Evolutionary conservation across 2,113 vertebrate species (phyloP), one percentile per base, ranked within the genome.

Genomic region (Urocolius indicus): DNA sequence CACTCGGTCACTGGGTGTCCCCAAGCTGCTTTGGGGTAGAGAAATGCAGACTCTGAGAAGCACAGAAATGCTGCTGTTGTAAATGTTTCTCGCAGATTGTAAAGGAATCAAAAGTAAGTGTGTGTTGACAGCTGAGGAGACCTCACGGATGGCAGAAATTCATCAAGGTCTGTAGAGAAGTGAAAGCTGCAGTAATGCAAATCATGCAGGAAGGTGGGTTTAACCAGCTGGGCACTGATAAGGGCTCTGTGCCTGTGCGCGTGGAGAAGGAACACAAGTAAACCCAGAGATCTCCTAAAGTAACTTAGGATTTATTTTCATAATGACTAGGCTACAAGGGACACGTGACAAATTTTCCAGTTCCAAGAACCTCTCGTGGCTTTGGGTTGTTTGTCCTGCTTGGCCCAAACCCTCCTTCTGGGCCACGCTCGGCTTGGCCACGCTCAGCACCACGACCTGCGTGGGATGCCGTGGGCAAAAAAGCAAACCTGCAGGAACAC

Each of bases 111-210:
- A 82, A 62, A 22, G 41, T 6, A 62, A 22, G 41, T 6, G 73
- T 52, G 45, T 86, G 43, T 71, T 2, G 15, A 81, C 84, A 65
- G 87, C 81, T 72, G 78, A 87, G 83, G 72, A 69, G 72, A 86
- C 90, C 88, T 81, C 72, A 81, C 12, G 3, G 74, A 88, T 61
- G 85, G 79, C 83, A 96, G 92, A 90, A 94, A 90, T 86, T 92
- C 68, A 29, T 87, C 66, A 88, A 95, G 92, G 89, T 93, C 92
- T 92, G 93, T 93, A 77, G 88, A 69, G 90, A 93, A 94, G 93
- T 46, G 91, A 93, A 96, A 95, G 90, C 86, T 67, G 36, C 0
- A 3, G 71, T 90, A 32, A 81, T 86, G 94, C 92, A 90, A 77
- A 95, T 92, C 16, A 4, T 18, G 51, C 76, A 74, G 90, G 43